phyloP scores from a whole-genome alignment of 2,888 invertebrate species.

The Andrena flavipes region DNA sequence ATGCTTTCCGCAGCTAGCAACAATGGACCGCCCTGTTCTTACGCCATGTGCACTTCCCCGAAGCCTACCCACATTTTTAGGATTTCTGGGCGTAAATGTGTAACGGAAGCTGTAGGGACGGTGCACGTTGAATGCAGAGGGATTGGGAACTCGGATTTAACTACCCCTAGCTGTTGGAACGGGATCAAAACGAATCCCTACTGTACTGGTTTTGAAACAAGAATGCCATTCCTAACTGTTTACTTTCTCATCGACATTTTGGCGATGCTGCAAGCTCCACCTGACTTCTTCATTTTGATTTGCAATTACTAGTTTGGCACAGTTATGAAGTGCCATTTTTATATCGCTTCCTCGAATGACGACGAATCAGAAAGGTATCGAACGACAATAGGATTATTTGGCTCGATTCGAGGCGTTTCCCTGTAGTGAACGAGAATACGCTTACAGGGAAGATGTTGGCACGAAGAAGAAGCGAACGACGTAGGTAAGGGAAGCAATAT shows the following conservation, averaged over 20 bases:
- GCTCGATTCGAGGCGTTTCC: background rate
- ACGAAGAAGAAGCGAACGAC: background rate
- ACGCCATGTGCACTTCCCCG: background rate
- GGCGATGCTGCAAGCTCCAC: no score
- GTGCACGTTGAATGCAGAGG: background rate
- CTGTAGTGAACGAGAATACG: constrained; percentile 14
- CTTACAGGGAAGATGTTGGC: constrained; percentile 45
- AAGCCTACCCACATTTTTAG: background rate
- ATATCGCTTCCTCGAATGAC: background rate
- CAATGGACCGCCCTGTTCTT: background rate
- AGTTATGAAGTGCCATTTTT: no score
- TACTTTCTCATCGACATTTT: no score
- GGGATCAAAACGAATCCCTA: background rate
- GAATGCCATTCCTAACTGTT: no score
- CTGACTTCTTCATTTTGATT: no score
- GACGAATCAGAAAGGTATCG: background rate
- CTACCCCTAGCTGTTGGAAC: background rate
- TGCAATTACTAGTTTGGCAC: no score
- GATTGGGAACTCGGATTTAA: background rate
- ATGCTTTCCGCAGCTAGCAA: background rate
- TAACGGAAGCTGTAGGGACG: background rate
- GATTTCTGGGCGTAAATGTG: background rate
- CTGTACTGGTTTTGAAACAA: background rate
- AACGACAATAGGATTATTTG: background rate
- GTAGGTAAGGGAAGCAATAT: constrained; percentile 29